A percentile compares a stretch with the other conserved stretches of the same genome.
Evolutionary conservation across 1,140 invertebrate species (phyloP).

Genomic region (Lordiphosa clarofinis): DNA sequence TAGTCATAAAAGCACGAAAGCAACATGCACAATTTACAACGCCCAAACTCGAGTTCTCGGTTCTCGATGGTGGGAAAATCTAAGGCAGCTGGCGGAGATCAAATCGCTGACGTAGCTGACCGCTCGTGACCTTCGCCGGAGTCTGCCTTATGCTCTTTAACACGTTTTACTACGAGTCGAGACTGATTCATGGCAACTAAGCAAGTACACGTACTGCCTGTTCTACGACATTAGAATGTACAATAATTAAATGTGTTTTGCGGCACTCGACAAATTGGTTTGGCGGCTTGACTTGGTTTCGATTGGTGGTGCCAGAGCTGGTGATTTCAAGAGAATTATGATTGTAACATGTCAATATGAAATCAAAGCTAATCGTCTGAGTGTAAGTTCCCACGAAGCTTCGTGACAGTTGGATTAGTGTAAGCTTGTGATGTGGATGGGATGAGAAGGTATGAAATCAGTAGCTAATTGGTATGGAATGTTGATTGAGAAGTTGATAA

Average conservation of each 20-base stretch:
- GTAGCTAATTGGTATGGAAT: neutral
- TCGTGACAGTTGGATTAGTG: constrained; percentile 22
- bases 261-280: constrained; percentile 55
- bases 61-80: constrained; percentile 36
- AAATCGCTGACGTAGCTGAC: constrained; percentile 37
- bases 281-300: constrained; percentile 9
- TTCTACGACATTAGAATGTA: constrained; percentile 28
- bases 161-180: constrained; percentile 49
- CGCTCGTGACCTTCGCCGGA: constrained; percentile 41
- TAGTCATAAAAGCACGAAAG: constrained; percentile 47
- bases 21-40: constrained; percentile 18
- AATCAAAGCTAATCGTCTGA: constrained; percentile 20
- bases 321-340: constrained; percentile 49
- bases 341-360: constrained; percentile 48
- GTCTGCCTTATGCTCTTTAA: constrained; percentile 46
- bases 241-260: constrained; percentile 45
- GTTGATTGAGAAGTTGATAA: no score
- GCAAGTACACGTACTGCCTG: neutral
- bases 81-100: constrained; percentile 11
- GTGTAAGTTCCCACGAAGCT: constrained; percentile 45
- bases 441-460: neutral
- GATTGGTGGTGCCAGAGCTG: constrained; percentile 15
- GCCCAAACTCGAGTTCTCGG: constrained; percentile 22
- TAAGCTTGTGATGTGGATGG: neutral
- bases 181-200: constrained; percentile 48